These are phyloP conservation scores for Apamea monoglypha DNA, from an alignment of 2,888 invertebrate species.

Conservation along the genomic window DNA sequence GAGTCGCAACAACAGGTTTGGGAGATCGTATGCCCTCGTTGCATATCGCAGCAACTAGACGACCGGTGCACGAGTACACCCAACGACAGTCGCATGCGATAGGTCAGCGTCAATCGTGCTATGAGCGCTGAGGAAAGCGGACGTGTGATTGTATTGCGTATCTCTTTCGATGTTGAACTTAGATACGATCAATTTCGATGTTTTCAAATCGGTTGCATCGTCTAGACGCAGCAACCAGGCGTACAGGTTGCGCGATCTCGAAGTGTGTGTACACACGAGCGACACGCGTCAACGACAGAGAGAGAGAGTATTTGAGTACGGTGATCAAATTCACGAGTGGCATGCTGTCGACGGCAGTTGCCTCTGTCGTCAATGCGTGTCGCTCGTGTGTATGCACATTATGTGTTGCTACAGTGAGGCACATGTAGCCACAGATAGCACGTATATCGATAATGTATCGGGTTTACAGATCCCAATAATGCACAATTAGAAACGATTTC, in stretches of 20 bases:
- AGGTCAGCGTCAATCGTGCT: not conserved
- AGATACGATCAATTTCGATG: not conserved
- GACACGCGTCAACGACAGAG: not conserved
- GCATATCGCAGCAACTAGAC: not conserved
- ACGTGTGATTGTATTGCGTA: not conserved
- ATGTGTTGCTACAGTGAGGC: not conserved
- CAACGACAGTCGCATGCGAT: not conserved
- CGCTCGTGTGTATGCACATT: not conserved
- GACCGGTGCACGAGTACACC: not conserved
- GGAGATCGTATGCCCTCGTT: not conserved
- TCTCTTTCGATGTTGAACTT: too few species aligned
- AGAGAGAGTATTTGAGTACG: not conserved
- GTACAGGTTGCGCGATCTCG: not conserved
- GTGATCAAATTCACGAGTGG: not conserved
- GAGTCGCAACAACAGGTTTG: not conserved
- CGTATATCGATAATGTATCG: slow-evolving; percentile 46
- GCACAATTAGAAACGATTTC: slow-evolving; percentile 43
- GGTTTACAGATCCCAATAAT: slow-evolving; percentile 20
- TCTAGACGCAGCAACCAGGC: not conserved
- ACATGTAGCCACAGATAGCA: not conserved
- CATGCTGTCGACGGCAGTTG: not conserved
- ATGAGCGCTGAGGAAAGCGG: not conserved
- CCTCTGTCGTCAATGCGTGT: not conserved
- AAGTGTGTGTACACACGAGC: not conserved
- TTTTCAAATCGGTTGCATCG: not conserved